These are phyloP conservation scores for Linhomoeus sp. DNA, from an alignment of 2,888 invertebrate species.

Conservation along the genomic window DNA sequence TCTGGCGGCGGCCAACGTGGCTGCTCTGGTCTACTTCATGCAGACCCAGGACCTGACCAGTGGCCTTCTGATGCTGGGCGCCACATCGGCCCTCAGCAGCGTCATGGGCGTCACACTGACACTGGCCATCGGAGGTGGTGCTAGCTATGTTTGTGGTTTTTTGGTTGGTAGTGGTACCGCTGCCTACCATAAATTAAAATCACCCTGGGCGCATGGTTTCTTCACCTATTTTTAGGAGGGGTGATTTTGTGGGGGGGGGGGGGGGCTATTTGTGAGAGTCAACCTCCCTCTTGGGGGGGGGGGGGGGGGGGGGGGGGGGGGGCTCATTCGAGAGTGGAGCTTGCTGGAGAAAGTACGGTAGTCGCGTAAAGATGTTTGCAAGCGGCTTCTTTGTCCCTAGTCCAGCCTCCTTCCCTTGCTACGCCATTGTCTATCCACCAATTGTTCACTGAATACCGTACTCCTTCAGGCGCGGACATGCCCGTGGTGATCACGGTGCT, in stretches of 20 bases:
- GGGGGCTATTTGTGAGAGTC: too few relatives aligned
- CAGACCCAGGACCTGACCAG: slow-evolving; percentile 42
- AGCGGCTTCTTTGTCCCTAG: too few relatives aligned
- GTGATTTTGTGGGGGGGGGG: too few relatives aligned
- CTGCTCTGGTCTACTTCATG: slow-evolving; percentile 51
- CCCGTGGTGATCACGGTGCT: slow-evolving; percentile 76
- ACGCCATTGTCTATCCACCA: neutral
- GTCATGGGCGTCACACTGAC: slow-evolving; percentile 68
- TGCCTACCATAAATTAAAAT: too few relatives aligned
- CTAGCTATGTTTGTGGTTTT: too few relatives aligned
- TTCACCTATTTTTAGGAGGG: too few relatives aligned
- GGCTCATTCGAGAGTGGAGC: neutral
- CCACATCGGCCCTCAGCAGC: slow-evolving; percentile 51
- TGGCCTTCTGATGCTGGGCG: slow-evolving; percentile 51
- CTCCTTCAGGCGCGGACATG: slow-evolving; percentile 58
- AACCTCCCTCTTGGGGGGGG: too few relatives aligned
- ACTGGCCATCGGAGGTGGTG: slow-evolving; percentile 59
- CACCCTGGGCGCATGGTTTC: too few relatives aligned
- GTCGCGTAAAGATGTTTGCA: too few relatives aligned
- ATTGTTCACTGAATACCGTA: neutral
- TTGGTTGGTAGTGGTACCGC: too few relatives aligned
- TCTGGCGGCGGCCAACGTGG: slow-evolving; percentile 44
- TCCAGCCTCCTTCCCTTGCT: neutral
- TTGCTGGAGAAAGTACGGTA: too few relatives aligned
- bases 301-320: too few relatives aligned